Conservation (phyloP, 2,797 vertebrate genomes). For the Myotis pilosus region DNA sequence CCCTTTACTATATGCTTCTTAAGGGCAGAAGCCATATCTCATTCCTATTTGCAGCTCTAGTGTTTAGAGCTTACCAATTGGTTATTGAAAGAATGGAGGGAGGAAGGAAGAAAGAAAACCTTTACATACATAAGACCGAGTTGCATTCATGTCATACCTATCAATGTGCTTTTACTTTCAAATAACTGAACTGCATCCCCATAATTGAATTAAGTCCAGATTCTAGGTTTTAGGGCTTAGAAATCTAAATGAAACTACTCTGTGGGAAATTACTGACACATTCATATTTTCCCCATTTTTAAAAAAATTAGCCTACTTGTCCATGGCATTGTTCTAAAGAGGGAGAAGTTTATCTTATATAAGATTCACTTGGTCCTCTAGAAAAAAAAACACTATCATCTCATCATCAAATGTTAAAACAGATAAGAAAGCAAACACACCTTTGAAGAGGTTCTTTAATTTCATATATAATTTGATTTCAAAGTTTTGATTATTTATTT, state of each 20-base stretch:
- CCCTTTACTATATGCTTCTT: not conserved
- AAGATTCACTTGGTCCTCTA: not conserved
- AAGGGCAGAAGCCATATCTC: not conserved
- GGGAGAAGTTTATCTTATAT: not conserved
- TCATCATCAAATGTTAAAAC: not conserved
- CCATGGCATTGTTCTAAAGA: not conserved
- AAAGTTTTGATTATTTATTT: not conserved
- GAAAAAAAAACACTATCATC: not conserved
- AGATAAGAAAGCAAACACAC: not conserved
- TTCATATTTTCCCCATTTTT: not conserved
- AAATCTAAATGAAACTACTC: not conserved
- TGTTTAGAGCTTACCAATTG: not conserved
- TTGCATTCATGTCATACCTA: not conserved
- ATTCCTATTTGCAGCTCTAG: not conserved
- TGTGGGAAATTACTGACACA: not conserved
- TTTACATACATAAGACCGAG: not conserved
- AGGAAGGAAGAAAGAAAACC: not conserved
- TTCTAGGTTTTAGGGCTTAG: not conserved
- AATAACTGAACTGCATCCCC: not conserved
- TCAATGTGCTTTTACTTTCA: not conserved
- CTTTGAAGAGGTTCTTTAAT: not conserved
- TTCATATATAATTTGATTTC: slow-evolving; percentile 8
- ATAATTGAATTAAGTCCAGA: not conserved
- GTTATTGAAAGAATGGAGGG: not conserved
- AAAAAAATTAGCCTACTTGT: not conserved